Evolutionary conservation across 2,888 invertebrate genomes (phyloP), one percentile per base, ranked within the genome.

Genomic region (Polyommatus icarus): DNA sequence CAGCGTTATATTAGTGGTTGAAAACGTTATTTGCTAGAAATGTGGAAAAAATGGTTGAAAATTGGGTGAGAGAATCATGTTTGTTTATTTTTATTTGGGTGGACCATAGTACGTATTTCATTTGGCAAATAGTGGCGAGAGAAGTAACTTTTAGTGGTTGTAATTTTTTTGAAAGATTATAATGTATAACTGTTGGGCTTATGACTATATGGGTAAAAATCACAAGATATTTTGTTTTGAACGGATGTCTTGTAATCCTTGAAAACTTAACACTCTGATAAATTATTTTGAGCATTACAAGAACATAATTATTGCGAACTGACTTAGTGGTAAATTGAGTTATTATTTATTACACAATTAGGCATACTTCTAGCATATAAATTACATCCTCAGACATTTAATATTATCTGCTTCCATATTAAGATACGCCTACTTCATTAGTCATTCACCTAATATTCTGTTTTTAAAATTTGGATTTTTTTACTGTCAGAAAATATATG

Each of bases 291-390:
- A 32, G 10, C 29, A 29, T 6, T 12, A 67, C n/a, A 67, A 67
- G 29, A 15, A 29, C 29, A 32, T 67, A 67, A 67, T 67, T 12
- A 67, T 29, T 67, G 15, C 24, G 3, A 61, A 61, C 67, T 6
- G 67, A 67, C 29, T 67, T 32, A 67, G 29, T 18, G 6, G 67
- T 67, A 15, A 32, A 67, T 67, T 67, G 29, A 32, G 67, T 67
- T 67, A 67, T 29, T 67, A 18, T 67, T 29, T 67, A 67, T 67
- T 67, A 29, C 67, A 32, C 29, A 67, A 67, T 67, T 32, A 67
- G 32, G 29, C 67, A 32, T 29, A 67, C 67, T 29, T 29, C 29
- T 67, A 67, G 67, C 67, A 67, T 29, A 67, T 67, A 67, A 67
- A 67, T 67, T 67, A 29, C 29, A 67, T 67, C 67, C 67, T 67